Base-by-base conservation (phyloP, 1,140 invertebrate genomes). In the Elymnias hypermnestra region DNA sequence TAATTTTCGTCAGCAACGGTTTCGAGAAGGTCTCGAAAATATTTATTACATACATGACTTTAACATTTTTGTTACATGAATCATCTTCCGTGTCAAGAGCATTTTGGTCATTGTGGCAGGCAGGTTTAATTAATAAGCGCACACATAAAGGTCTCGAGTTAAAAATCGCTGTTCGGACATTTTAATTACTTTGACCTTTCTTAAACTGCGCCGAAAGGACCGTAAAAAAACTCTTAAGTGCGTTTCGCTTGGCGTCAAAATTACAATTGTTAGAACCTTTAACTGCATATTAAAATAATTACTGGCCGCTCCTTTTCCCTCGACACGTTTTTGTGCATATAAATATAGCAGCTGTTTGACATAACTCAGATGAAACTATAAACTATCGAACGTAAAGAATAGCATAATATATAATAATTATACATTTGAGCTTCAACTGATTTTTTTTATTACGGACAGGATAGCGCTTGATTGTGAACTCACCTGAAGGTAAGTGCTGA, bases 171-270 rank as follows among this genome's bases (percentile, higher is more conserved):
- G 53, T 57, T 71, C 72, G 53, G 59, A 54, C 57, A 71, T 68
- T 66, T 77, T 83, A 78, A 83, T 79, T 78, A 72, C 67, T 63
- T 39, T 63, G 73, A 79, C 75, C 73, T 77, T 74, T 36, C 61
- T 73, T 60, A 68, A 68, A 73, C 62, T 65, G 62, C 53, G 51
- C 57, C 47, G 62, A 45, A 44, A 31, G 56, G 57, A 54, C 55
- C 59, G 72, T 66, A 51, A 67, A 60, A 55, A 57, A n/a, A n/a
- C 51, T 44, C 72, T 67, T 76, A 72, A 75, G 68, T 69, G 59
- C 72, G 61, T 69, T 70, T 52, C 63, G 52, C 57, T 58, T 59
- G 52, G 53, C 49, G 57, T 70, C 63, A 62, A 72, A 63, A 56
- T 58, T 55, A 42, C 51, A 35, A 45, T 47, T 56, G 48, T 36